These are phyloP conservation scores for Pteromalus puparum DNA, from an alignment of 1,140 invertebrate genomes.

Conservation along the genomic window DNA sequence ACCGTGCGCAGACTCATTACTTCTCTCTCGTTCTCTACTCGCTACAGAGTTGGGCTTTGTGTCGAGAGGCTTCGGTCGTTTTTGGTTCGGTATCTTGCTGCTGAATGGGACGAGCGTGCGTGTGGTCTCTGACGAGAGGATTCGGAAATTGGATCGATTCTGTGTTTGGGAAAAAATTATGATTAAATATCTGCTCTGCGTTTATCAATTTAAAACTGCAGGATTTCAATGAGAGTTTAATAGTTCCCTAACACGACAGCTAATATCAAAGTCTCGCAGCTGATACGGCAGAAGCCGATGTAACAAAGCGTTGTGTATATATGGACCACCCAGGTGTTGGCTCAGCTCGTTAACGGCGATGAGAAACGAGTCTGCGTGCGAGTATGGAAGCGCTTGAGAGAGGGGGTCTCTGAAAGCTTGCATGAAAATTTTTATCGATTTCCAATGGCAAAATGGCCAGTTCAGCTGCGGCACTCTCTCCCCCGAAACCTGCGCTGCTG, in stretches of 20 bases:
- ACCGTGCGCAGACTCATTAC: slow-evolving; percentile 52
- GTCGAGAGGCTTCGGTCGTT: background rate
- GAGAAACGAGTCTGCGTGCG: slow-evolving; percentile 32
- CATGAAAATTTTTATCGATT: slow-evolving; percentile 47
- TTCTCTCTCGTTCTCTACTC: slow-evolving; percentile 56
- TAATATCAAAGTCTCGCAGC: no score
- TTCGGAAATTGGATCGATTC: background rate
- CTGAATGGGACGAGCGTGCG: background rate
- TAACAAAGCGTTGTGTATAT: background rate
- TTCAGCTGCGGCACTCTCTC: slow-evolving; percentile 2
- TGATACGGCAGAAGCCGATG: slow-evolving; percentile 59
- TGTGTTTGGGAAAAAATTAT: background rate
- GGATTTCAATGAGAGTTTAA: background rate
- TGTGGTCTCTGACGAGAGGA: background rate
- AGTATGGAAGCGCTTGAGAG: background rate
- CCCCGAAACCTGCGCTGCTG: slow-evolving; percentile 6
- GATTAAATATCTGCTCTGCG: background rate
- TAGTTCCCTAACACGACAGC: background rate
- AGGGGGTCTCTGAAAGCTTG: background rate
- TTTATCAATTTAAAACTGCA: background rate
- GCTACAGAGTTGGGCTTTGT: slow-evolving; percentile 12
- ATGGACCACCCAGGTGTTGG: slow-evolving; percentile 73
- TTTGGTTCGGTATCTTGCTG: background rate
- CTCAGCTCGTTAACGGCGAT: slow-evolving; percentile 33
- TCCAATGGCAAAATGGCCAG: slow-evolving; percentile 44